These are phyloP conservation scores for Rhagoletis zephyria DNA, from an alignment of 1,140 invertebrate genomes.

Conservation along the genomic window DNA sequence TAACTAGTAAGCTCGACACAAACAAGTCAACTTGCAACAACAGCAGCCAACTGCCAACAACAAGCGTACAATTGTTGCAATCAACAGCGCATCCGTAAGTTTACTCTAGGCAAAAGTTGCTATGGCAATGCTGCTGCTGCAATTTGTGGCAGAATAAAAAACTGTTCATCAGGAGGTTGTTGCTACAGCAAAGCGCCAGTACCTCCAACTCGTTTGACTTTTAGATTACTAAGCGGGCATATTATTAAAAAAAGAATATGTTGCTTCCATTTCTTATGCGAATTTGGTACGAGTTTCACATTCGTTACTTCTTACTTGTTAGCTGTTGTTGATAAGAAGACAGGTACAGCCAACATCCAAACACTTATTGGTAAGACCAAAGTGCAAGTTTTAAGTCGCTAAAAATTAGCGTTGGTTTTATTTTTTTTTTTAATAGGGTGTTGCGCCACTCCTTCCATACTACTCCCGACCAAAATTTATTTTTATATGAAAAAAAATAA, in stretches of 20 bases:
- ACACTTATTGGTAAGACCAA: too few relatives aligned
- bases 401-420: too few relatives aligned
- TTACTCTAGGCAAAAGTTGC: not conserved
- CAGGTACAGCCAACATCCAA: too few relatives aligned
- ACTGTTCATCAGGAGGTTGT: not conserved
- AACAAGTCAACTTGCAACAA: not conserved
- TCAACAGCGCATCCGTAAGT: not conserved
- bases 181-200: not conserved
- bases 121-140: too few relatives aligned
- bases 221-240: not conserved
- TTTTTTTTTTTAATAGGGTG: too few relatives aligned
- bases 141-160: not conserved
- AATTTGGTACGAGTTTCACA: too few relatives aligned
- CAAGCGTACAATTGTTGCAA: conserved; percentile 14
- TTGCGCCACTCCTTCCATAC: too few relatives aligned
- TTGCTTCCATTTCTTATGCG: not conserved
- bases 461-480: too few relatives aligned
- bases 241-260: conserved; percentile 14
- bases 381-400: too few relatives aligned
- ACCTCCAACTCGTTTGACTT: not conserved
- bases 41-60: not conserved
- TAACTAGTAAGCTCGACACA: not conserved
- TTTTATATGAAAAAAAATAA: too few relatives aligned
- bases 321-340: too few relatives aligned
- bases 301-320: too few relatives aligned